Evolutionary conservation across 2,113 vertebrate species (phyloP), one percentile per base, ranked within the genome.

Genomic region (Chaetorhynchus papuensis): DNA sequence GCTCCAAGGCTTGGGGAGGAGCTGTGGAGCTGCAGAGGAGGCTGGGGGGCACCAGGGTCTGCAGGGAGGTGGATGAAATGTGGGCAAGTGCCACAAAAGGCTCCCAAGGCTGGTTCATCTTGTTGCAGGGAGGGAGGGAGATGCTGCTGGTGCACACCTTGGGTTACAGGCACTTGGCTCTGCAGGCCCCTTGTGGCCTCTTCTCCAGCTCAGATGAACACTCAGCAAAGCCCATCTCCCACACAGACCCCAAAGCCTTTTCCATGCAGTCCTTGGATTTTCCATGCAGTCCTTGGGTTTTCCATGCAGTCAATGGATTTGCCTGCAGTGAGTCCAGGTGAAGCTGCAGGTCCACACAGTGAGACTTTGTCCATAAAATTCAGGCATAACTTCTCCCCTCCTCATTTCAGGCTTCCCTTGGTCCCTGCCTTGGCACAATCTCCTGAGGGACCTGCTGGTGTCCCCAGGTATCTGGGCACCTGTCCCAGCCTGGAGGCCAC

Each of bases 1-100:
- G 0, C 17, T 44, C 26, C 12, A 1, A 23, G 17, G n/a, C 12
- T 41, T 15, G 45, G 37, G 45, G 10, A 63, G 49, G 22, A 39
- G 61, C 33, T 30, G 57, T 41, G 39, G 41, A 42, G 41, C 54
- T 87, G 41, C 59, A 53, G 63, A n/a, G 30, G 39, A 61, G 77
- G 33, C 7, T 42, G 52, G 14, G 20, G 45, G 17, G 10, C 65
- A 47, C 39, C 49, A 17, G 0, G 9, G 22, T 22, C 27, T 39
- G 45, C 54, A 31, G 26, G 24, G 53, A 72, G 20, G 10, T 30
- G 45, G 31, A 8, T 20, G 44, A 52, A 57, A 63, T 11, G 22
- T n/a, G 20, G 33, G 2, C 27, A 56, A 52, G 68, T 11, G 15
- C 41, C 68, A 26, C 1, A 59, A 31, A 50, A 77, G 45, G 41